phyloP scores from a whole-genome alignment of 1,140 invertebrate genomes.

The Cheumatopsyche charites region DNA sequence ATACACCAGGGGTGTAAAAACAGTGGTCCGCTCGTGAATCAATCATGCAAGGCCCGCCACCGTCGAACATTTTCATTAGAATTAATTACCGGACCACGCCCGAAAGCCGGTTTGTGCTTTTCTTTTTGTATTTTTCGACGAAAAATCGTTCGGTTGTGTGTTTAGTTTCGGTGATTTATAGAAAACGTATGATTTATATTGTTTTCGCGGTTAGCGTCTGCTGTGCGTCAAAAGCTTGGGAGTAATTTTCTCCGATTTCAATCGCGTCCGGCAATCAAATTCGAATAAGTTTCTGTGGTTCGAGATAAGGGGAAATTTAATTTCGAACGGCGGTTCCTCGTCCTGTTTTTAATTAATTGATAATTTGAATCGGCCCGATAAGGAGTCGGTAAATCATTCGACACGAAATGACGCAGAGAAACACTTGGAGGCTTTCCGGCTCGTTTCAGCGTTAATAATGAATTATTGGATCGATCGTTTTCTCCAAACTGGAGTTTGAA shows the following conservation, averaged over 20 bases:
- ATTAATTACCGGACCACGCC: slow-evolving; percentile 43
- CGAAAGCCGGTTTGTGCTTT: not conserved
- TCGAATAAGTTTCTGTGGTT: slow-evolving; percentile 6
- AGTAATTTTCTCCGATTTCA: not conserved
- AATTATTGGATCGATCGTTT: not conserved
- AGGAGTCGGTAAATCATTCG: slow-evolving; percentile 34
- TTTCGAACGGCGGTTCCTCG: slow-evolving; percentile 4
- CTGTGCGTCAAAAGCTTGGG: too few relatives aligned
- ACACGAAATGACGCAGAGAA: slow-evolving; percentile 20
- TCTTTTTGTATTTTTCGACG: not conserved
- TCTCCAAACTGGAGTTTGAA: not conserved
- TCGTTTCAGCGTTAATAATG: not conserved
- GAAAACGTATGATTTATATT: too few relatives aligned
- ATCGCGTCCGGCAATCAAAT: slow-evolving; percentile 12
- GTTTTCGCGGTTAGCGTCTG: too few relatives aligned
- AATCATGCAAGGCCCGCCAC: slow-evolving; percentile 41
- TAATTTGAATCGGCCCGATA: slow-evolving; percentile 26
- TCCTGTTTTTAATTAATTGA: slow-evolving; percentile 27
- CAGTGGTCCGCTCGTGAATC: slow-evolving; percentile 40
- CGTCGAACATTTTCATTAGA: slow-evolving; percentile 49
- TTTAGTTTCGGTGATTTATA: too few relatives aligned
- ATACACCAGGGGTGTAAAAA: slow-evolving; percentile 31
- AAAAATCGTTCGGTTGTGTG: not conserved
- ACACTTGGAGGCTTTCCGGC: slow-evolving; percentile 30
- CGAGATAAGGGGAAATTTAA: slow-evolving; percentile 27